Conservation (phyloP, 1,140 invertebrate species). For the Acromyrmex heyeri region DNA sequence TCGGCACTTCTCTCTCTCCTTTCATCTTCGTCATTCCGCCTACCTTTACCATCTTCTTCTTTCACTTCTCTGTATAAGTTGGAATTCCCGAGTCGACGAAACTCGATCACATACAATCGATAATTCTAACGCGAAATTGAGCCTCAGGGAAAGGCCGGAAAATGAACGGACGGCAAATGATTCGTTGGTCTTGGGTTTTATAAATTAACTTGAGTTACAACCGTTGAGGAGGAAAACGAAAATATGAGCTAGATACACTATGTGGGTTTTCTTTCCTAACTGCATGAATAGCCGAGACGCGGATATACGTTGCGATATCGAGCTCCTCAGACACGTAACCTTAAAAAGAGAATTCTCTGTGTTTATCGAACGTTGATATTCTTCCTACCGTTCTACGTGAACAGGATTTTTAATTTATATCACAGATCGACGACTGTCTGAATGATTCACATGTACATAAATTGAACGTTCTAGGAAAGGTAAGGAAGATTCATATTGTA, state of each 20-base stretch:
- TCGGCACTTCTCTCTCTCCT: background rate
- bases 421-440: background rate
- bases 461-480: background rate
- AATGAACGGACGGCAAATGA: background rate
- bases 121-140: constrained; percentile 66
- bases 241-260: constrained; percentile 42
- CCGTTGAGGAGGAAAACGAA: constrained; percentile 37
- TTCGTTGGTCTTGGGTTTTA: constrained; percentile 60
- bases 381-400: background rate
- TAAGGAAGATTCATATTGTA: background rate
- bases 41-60: background rate
- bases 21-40: background rate
- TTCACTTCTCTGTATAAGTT: constrained; percentile 12
- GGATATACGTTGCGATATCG: constrained; percentile 18
- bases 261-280: constrained; percentile 45
- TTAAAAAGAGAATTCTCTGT: constrained; percentile 7
- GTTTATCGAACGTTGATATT: constrained; percentile 25
- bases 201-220: constrained; percentile 68
- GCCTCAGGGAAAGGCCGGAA: constrained; percentile 28
- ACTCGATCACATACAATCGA: constrained; percentile 67
- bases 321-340: constrained; percentile 13
- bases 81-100: constrained; percentile 39
- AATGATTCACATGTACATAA: background rate
- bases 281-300: constrained; percentile 37
- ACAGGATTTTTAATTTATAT: background rate